Percentiles rank a stretch among this genome's conserved stretches.
Conservation (phyloP, 1,140 invertebrate genomes). For the Lethocerus indicus region DNA sequence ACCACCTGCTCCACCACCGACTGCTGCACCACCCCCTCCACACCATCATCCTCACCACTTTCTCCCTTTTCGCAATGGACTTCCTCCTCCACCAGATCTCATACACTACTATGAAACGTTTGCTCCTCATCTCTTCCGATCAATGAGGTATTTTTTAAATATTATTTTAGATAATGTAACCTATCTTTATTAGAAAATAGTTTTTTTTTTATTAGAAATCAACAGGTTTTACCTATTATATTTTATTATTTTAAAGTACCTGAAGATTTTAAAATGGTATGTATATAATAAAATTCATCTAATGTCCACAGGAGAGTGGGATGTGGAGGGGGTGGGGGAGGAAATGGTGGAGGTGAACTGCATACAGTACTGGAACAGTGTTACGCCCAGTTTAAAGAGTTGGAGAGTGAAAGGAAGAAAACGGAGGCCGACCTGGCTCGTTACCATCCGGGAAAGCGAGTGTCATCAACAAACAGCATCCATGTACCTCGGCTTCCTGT, state of each 20-base stretch:
- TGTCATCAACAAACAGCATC: constrained; percentile 65
- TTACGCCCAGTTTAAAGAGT: constrained; percentile 63
- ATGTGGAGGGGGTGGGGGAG: constrained; percentile 17
- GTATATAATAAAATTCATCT: no score
- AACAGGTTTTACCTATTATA: no score
- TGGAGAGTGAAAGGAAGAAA: constrained; percentile 71
- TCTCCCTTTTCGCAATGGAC: not conserved
- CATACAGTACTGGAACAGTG: constrained; percentile 62
- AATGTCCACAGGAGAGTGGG: no score
- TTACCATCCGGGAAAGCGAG: constrained; percentile 32
- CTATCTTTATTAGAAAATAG: not conserved
- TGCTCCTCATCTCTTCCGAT: constrained; percentile 7
- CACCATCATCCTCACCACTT: not conserved
- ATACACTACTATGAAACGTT: constrained; percentile 11
- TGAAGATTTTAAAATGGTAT: no score
- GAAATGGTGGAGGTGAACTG: constrained; percentile 43
- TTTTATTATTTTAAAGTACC: no score
- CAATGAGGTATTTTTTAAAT: constrained; percentile 5
- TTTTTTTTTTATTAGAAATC: no score
- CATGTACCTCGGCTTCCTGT: constrained; percentile 60
- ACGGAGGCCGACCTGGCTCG: constrained; percentile 67
- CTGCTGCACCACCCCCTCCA: not conserved
- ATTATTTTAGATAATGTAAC: not conserved
- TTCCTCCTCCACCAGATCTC: constrained; percentile 8
- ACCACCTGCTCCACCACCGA: not conserved